Percentiles rank a stretch among this genome's conserved stretches.
Conservation (phyloP, 2,888 invertebrate genomes). For the Heteromyza rotundicornis region DNA sequence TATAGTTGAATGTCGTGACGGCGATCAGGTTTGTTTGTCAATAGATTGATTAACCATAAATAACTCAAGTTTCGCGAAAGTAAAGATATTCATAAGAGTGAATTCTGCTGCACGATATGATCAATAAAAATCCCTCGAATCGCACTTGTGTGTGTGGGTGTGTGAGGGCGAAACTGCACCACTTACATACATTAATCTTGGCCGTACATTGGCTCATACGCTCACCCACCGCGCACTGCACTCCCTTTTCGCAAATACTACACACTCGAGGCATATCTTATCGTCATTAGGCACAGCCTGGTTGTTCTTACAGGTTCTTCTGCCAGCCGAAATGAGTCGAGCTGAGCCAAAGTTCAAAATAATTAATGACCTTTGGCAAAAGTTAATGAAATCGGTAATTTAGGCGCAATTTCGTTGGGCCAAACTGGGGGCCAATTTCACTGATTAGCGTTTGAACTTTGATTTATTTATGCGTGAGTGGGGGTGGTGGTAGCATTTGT, state of each 20-base stretch:
- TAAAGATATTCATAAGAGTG: too few relatives aligned
- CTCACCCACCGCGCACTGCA: not conserved
- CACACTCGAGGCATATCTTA: constrained; percentile 4
- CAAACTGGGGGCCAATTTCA: constrained; percentile 25
- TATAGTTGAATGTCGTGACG: too few relatives aligned
- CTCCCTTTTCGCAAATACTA: not conserved
- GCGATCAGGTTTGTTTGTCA: too few relatives aligned
- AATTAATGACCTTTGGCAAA: constrained; percentile 57
- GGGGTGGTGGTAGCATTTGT: not conserved
- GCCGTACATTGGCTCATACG: not conserved
- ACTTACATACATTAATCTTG: too few relatives aligned
- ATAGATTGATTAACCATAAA: too few relatives aligned
- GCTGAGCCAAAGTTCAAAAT: constrained; percentile 50
- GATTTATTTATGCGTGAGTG: constrained; percentile 33
- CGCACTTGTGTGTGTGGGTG: too few relatives aligned
- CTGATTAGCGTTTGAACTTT: constrained; percentile 39
- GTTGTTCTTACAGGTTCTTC: not conserved
- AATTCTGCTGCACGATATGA: too few relatives aligned
- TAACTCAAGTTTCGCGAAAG: too few relatives aligned
- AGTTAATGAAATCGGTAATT: constrained; percentile 58
- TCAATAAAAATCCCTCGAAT: too few relatives aligned
- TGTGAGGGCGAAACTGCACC: too few relatives aligned
- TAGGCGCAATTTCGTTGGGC: constrained; percentile 22
- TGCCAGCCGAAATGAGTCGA: not conserved
- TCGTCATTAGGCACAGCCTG: constrained; percentile 11